Evolutionary conservation across 2,113 vertebrate species (phyloP), one percentile per base, ranked within the genome.

Genomic region (Campylomormyrus numenius): DNA sequence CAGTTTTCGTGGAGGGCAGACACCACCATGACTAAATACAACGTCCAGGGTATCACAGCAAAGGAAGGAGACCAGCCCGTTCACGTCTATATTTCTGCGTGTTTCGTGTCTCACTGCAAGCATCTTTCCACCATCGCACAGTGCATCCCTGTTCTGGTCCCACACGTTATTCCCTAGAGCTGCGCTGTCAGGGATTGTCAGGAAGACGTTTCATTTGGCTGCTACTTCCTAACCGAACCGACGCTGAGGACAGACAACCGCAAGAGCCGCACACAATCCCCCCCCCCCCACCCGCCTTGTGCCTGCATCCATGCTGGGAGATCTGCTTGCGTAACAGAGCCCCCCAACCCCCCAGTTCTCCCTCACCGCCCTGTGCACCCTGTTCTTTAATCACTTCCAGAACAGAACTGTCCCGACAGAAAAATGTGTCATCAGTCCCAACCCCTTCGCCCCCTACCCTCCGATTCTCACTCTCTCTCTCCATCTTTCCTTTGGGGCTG

Each of bases 141-240:
- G 94, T 91, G 52, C 21, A 88, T 35, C 88, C 89, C 50, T 87
- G 21, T 80, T 90, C 90, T 90, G 92, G 85, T 92, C 91, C 91
- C 77, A 93, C 93, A 93, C 89, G 93, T 94, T 93, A 94, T 95
- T 92, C 94, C 48, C 11, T 58, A 62, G 93, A 92, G 94, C 95
- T 91, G 94, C 94, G 93, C 92, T 93, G 91, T 92, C 92, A 90
- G 91, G 92, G 92, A 74, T 91, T 91, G 91, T 94, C 94, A 95
- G 95, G 93, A 95, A 93, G 94, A 95, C 94, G 90, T 94, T 95
- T 95, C 92, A 94, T 90, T 94, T 95, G 94, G 95, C 95, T 93
- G 92, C 90, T 92, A 91, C 90, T 92, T 94, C 94, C 93, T 91
- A 92, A 93, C 93, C 91, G 92, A 93, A 93, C 94, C 94, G 95